Evolutionary conservation across 2,888 invertebrate species (phyloP), one percentile per base, ranked within the genome.

Genomic region (Tromatobia lineatoria): DNA sequence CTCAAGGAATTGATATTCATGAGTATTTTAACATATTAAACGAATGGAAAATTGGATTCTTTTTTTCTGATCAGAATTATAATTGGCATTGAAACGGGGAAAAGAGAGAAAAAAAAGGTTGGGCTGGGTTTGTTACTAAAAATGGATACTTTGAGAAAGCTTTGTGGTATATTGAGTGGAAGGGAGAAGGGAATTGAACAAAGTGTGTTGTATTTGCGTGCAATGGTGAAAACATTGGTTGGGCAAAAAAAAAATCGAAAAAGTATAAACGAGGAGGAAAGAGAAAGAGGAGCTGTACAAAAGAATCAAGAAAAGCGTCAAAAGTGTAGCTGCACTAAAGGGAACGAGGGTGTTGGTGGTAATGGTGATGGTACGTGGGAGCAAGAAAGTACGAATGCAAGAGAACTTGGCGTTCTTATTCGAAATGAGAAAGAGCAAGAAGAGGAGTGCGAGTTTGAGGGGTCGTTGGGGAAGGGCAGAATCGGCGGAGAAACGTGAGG

Each of bases 321-420:
- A 85, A 85, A 85, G 74, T 79, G 85, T 74, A 86, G 80, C 74
- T 45, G 85, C 59, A 69, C 69, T 79, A 47, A 86, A 84, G 80
- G 83, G 77, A 78, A 80, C 78, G 79, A 80, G 23, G 76, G 70
- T 77, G 78, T 78, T 74, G 77, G 74, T 71, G 75, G 78, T 85
- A 79, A 85, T 71, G 81, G 74, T 47, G 75, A 75, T 75, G 59
- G 64, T 75, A 73, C 45, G 79, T 34, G 86, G 82, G 47, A 69
- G 80, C 23, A 52, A 25, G 45, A 74, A 73, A 66, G 78, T 54
- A 61, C 74, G 52, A 64, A 45, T 54, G 57, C 42, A 54, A 11
- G 69, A 75, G 54, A 45, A 45, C 34, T 54, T 47, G 67, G 45
- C 34, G 47, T 76, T 81, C 54, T 70, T 74, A 69, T 67, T 77